These are phyloP conservation scores for Tribolium castaneum DNA, from an alignment of 1,140 invertebrate species.

Conservation along the genomic window DNA sequence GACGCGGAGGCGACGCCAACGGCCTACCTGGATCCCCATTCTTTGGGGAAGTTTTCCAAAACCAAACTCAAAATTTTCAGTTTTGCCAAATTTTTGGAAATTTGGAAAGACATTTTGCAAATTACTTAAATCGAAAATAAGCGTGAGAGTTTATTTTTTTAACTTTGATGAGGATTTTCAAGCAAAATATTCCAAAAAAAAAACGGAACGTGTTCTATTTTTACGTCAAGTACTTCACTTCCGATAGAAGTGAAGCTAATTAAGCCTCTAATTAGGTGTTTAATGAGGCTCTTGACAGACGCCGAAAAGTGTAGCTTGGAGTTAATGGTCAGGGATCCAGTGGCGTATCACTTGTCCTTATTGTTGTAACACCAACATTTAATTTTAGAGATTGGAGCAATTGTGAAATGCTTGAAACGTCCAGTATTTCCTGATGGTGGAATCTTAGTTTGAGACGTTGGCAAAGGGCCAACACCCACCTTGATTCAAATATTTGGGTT, in stretches of 20 bases:
- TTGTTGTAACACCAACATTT: background rate
- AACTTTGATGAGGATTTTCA: background rate
- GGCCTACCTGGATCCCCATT: constrained; percentile 40
- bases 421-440: constrained; percentile 42
- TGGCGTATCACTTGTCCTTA: background rate
- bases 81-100: background rate
- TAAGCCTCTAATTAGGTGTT: background rate
- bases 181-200: background rate
- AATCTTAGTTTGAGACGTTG: constrained; percentile 39
- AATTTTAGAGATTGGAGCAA: background rate
- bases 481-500: constrained; percentile 52
- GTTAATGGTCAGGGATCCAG: background rate
- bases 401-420: background rate
- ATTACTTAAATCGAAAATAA: background rate
- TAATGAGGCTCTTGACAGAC: background rate
- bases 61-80: background rate
- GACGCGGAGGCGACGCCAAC: constrained; percentile 31
- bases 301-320: background rate
- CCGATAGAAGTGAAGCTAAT: background rate
- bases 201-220: background rate
- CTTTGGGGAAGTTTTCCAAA: background rate
- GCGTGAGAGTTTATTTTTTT: background rate
- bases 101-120: too few relatives aligned
- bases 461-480: constrained; percentile 47
- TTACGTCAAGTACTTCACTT: background rate